Conservation (phyloP, 2,113 vertebrate species). For the Hypomesus transpacificus region DNA sequence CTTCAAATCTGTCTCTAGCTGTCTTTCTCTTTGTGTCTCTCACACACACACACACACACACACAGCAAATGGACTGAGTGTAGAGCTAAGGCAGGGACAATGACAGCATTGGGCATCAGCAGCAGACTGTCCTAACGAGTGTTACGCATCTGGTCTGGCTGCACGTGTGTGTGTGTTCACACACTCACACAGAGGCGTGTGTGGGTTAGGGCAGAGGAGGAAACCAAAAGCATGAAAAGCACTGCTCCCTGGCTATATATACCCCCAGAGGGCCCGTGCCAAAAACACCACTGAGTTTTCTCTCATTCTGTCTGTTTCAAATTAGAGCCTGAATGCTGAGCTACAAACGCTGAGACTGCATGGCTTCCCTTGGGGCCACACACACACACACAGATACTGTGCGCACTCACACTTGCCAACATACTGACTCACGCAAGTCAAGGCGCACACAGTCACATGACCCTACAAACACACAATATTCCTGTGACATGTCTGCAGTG, state of each 20-base stretch:
- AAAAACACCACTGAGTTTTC: slow-evolving; percentile 62
- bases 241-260: slow-evolving; percentile 72
- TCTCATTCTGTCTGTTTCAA: slow-evolving; percentile 69
- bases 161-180: slow-evolving; percentile 37
- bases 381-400: background rate
- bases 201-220: slow-evolving; percentile 61
- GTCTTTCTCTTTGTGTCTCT: too few species aligned
- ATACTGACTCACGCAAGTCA: background rate
- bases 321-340: slow-evolving; percentile 60
- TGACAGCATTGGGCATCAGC: slow-evolving; percentile 32
- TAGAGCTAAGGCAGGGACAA: too few species aligned
- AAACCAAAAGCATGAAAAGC: slow-evolving; percentile 72
- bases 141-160: slow-evolving; percentile 69
- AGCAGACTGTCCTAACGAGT: slow-evolving; percentile 55
- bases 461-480: slow-evolving; percentile 26
- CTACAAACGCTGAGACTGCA: slow-evolving; percentile 50
- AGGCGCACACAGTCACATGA: slow-evolving; percentile 21
- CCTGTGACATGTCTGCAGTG: too few species aligned
- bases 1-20: too few species aligned
- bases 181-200: slow-evolving; percentile 52
- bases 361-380: slow-evolving; percentile 58
- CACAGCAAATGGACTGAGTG: too few species aligned
- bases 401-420: background rate
- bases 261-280: slow-evolving; percentile 62
- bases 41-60: too few species aligned